Evolutionary conservation across 2,888 invertebrate species (phyloP).

Genomic region (Meghimatium bilineatum): DNA sequence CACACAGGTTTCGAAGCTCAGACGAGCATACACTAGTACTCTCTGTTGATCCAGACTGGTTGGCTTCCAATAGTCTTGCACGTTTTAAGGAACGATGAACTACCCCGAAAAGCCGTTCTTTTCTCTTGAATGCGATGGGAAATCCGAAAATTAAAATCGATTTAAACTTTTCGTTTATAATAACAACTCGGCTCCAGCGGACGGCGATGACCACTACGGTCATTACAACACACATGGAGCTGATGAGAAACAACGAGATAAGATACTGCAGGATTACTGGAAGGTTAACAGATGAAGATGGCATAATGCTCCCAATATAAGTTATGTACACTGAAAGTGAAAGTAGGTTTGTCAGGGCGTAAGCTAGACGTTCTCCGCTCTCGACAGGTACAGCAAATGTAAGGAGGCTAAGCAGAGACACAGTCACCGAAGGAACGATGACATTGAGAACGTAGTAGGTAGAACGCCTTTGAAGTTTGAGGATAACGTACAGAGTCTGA

Average conservation of each 20-base stretch:
- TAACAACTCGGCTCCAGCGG: slow-evolving; percentile 35
- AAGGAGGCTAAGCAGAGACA: slow-evolving; percentile 34
- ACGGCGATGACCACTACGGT: slow-evolving; percentile 36
- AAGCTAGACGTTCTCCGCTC: slow-evolving; percentile 45
- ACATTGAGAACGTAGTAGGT: slow-evolving; percentile 38
- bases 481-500: slow-evolving; percentile 34
- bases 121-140: slow-evolving; percentile 13
- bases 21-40: slow-evolving; percentile 22
- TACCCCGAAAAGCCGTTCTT: background rate
- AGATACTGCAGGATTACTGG: slow-evolving; percentile 44
- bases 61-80: background rate
- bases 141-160: slow-evolving; percentile 35
- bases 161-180: slow-evolving; percentile 11
- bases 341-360: slow-evolving; percentile 43
- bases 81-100: background rate
- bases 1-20: slow-evolving; percentile 27
- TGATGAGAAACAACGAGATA: slow-evolving; percentile 33
- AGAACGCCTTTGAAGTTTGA: slow-evolving; percentile 35
- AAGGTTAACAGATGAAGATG: slow-evolving; percentile 45
- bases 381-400: slow-evolving; percentile 48
- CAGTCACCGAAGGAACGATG: slow-evolving; percentile 39
- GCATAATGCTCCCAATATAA: slow-evolving; percentile 44
- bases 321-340: slow-evolving; percentile 48
- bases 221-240: slow-evolving; percentile 39
- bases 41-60: background rate